These are phyloP conservation scores for Toxotes jaculatrix DNA, from an alignment of 2,113 vertebrate species.

Conservation along the genomic window DNA sequence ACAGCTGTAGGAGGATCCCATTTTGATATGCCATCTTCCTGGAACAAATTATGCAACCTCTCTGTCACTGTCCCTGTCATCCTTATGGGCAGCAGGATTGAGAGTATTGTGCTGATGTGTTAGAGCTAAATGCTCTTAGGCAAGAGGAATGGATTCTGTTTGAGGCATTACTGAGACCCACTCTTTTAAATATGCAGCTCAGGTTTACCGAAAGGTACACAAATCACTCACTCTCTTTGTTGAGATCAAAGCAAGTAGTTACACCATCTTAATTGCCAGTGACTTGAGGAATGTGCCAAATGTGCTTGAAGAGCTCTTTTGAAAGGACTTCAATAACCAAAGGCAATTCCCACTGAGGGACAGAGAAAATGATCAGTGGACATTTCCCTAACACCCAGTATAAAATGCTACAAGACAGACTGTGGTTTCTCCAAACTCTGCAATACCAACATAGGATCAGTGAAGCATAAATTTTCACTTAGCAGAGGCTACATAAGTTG, in stretches of 20 bases:
- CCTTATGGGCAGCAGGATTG: conserved; percentile 45
- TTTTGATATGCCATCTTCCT: conserved; percentile 57
- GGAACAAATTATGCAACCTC: conserved; percentile 61
- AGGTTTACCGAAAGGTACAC: conserved; percentile 51
- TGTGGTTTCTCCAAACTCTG: neutral
- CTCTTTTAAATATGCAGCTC: conserved; percentile 53
- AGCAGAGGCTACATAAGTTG: neutral
- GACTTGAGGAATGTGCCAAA: conserved; percentile 58
- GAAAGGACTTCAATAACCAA: conserved; percentile 30
- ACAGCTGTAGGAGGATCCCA: conserved; percentile 49
- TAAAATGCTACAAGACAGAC: conserved; percentile 23
- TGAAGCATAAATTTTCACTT: conserved; percentile 19
- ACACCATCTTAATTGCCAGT: conserved; percentile 48
- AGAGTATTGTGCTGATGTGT: conserved; percentile 52
- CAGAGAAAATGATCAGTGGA: neutral
- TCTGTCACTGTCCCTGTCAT: conserved; percentile 63
- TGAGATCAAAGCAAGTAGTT: conserved; percentile 54
- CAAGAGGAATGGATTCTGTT: conserved; percentile 49
- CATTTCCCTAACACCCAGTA: neutral
- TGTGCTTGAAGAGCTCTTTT: conserved; percentile 37
- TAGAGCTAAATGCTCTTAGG: conserved; percentile 56
- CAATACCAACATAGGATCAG: neutral
- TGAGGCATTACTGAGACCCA: conserved; percentile 29
- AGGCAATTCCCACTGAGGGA: conserved; percentile 11
- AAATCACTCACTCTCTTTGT: conserved; percentile 48